Percentiles rank a stretch among this genome's conserved stretches.
phyloP scores from a whole-genome alignment of 2,888 invertebrate species.

The Limnephilus rhombicus region DNA sequence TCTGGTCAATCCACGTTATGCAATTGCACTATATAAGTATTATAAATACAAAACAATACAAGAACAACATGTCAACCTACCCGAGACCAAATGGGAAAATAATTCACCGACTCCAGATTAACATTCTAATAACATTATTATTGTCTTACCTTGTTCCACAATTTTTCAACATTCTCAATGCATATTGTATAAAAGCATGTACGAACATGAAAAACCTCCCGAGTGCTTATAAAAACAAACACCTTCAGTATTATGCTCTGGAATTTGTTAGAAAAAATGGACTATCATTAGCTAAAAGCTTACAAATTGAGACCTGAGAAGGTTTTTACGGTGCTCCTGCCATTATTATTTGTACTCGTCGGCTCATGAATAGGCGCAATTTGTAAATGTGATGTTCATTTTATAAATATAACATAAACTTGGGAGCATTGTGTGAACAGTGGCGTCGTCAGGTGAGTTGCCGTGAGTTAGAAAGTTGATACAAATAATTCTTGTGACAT shows the following conservation, averaged over 20 bases:
- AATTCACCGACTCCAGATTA: no score
- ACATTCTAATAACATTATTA: neutral
- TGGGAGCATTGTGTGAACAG: neutral
- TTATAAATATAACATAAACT: neutral
- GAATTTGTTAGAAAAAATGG: neutral
- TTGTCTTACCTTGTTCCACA: neutral
- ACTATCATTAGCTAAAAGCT: neutral
- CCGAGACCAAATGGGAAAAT: no score
- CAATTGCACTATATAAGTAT: no score
- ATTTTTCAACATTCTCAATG: neutral
- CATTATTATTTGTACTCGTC: conserved; percentile 1
- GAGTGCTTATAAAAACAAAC: neutral
- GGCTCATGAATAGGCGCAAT: neutral
- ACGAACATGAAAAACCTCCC: neutral
- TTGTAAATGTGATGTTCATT: neutral
- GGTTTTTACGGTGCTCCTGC: neutral
- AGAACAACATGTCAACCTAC: no score
- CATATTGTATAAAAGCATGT: neutral
- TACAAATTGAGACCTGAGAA: neutral
- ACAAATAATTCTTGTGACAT: no score
- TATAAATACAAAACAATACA: no score
- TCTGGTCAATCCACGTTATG: no score
- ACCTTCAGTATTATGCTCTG: neutral
- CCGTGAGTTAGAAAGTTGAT: no score
- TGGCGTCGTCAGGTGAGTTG: neutral